phyloP scores from a whole-genome alignment of 2,888 invertebrate species.

The Phrixothrix hirtus region DNA sequence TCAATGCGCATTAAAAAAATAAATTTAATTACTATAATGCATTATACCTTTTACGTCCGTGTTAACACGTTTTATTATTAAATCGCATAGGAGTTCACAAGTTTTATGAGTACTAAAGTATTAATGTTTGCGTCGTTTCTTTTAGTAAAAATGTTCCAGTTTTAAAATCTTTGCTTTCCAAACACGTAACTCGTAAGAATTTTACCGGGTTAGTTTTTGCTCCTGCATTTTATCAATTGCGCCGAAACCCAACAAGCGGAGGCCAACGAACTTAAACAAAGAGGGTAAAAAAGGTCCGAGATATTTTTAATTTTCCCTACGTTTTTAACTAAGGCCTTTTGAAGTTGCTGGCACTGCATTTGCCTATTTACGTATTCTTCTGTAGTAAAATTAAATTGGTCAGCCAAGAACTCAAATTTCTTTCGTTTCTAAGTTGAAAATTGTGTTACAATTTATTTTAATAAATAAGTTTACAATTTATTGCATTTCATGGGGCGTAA shows the following conservation, averaged over 20 bases:
- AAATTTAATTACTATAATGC: too few relatives aligned
- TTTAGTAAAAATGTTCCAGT: conserved; percentile 1
- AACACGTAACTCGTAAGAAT: conserved; percentile 20
- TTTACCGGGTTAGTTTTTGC: conserved; percentile 24
- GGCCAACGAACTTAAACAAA: conserved; percentile 29
- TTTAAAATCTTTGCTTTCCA: conserved; percentile 15
- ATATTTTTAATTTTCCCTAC: conserved; percentile 12
- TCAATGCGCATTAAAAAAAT: too few relatives aligned
- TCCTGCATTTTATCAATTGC: conserved; percentile 18
- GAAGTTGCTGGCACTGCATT: too few relatives aligned
- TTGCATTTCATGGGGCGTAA: too few relatives aligned
- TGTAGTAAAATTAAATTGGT: neutral
- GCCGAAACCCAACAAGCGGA: conserved; percentile 23
- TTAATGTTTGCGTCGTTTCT: conserved; percentile 9
- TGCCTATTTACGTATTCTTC: too few relatives aligned
- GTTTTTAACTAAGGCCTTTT: neutral
- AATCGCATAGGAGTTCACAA: too few relatives aligned
- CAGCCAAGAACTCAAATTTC: neutral
- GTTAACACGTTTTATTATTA: too few relatives aligned
- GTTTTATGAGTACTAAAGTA: too few relatives aligned
- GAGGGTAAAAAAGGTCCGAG: conserved; percentile 14
- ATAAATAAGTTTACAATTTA: too few relatives aligned
- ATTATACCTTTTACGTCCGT: too few relatives aligned
- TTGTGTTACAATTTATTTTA: too few relatives aligned
- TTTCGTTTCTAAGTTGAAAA: neutral